Base-by-base conservation (phyloP, 2,888 invertebrate genomes). In the Pachycephus smyrnensis region DNA sequence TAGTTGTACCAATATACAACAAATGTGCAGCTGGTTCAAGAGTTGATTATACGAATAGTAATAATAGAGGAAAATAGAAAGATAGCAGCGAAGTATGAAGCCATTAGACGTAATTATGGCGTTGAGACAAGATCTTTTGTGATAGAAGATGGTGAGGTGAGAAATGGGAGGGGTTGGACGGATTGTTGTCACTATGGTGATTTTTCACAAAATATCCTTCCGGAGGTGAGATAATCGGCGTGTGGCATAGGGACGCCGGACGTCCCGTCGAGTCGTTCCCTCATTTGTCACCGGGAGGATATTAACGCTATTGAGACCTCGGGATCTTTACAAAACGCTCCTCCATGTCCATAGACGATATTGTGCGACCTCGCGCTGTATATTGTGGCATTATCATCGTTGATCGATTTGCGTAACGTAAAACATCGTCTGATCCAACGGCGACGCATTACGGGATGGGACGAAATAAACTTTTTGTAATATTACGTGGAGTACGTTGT, bases 211-310 rank as follows among this genome's bases (percentile, higher is more conserved):
- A 73, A 80, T 79, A 81, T 80, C 82, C 80, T 76, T 83, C 83
- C 82, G 81, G 83, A 84, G 83, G 83, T 84, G 82, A 85, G 83
- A 83, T 87, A 86, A 87, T 83, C 84, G 83, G 83, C 79, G 83
- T 78, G 81, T 81, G 80, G 81, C 83, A 84, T 82, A 83, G 81
- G 79, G 82, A 81, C 78, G 80, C 84, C 87, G 86, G 86, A 86
- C 83, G 82, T 87, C 86, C 84, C 82, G 82, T 81, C 79, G 86
- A 78, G 84, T 80, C 81, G 77, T 79, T 82, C 82, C 80, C 84
- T 86, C 88, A 85, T 89, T 89, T 89, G 85, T 89, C 89, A 89
- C 83, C 84, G 81, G 81, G 80, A 86, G 88, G 86, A 89, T 88
- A 89, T 88, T 88, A 88, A 85, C 84, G 84, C 84, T 83, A 87